These are phyloP conservation scores for Stratiolaelaps scimitus DNA, from an alignment of 1,140 invertebrate genomes.

Conservation along the genomic window DNA sequence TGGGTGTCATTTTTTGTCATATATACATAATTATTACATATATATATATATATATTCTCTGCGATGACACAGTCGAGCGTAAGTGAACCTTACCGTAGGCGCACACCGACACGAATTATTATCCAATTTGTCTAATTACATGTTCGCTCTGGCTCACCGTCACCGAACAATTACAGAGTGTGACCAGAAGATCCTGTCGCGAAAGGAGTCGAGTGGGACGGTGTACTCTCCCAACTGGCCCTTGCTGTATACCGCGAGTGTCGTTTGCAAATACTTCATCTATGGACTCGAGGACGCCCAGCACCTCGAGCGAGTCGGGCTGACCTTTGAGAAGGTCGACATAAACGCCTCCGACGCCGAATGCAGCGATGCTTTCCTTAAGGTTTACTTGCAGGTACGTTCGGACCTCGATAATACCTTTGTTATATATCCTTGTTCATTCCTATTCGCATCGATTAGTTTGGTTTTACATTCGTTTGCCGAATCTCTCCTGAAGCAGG, in stretches of 20 bases:
- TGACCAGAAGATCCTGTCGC: conserved; percentile 88
- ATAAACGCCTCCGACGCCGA: conserved; percentile 54
- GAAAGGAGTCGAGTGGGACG: conserved; percentile 73
- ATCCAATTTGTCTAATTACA: no score
- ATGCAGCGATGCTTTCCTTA: conserved; percentile 24
- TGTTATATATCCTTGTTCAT: no score
- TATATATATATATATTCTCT: no score
- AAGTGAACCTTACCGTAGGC: no score
- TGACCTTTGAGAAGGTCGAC: conserved; percentile 74
- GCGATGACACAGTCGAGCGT: no score
- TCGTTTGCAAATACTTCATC: conserved; percentile 92
- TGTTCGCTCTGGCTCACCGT: no score
- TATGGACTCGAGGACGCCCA: conserved; percentile 91
- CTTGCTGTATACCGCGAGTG: conserved; percentile 79
- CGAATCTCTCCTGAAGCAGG: no score
- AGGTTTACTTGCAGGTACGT: conserved; percentile 25
- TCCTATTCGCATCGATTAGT: no score
- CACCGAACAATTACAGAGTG: no score
- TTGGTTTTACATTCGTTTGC: no score
- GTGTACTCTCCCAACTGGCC: conserved; percentile 92
- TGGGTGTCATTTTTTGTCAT: no score
- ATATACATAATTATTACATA: background rate
- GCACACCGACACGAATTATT: no score
- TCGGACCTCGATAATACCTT: background rate
- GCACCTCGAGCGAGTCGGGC: conserved; percentile 75